Conservation (phyloP, 2,888 invertebrate genomes). For the Caenorhabditis wallacei region DNA sequence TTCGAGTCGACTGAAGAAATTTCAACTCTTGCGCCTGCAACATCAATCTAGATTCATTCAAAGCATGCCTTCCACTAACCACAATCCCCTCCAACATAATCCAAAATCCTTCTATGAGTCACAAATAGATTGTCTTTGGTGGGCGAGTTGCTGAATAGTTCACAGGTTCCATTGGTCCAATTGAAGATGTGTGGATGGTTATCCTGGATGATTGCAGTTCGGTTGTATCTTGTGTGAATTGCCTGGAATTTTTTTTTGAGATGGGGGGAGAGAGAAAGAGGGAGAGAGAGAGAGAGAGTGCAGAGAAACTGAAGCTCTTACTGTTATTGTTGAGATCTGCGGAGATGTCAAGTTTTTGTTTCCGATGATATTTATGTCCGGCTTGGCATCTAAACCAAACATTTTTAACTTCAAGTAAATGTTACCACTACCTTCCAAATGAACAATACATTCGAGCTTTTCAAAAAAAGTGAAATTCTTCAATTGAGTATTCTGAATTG, state of each 20-base stretch:
- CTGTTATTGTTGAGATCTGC: neutral
- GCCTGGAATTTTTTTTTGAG: no score
- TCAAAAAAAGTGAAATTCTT: neutral
- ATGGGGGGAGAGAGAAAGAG: no score
- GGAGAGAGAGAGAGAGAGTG: no score
- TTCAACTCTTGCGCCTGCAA: neutral
- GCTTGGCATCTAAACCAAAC: neutral
- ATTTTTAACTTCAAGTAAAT: neutral
- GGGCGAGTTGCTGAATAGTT: neutral
- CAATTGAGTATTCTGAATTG: neutral
- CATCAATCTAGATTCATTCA: neutral
- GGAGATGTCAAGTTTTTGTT: constrained; percentile 3
- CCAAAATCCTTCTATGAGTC: neutral
- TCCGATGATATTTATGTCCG: neutral
- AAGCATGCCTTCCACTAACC: neutral
- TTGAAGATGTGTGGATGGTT: constrained; percentile 14
- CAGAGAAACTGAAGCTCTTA: neutral
- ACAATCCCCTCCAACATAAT: constrained; percentile 22
- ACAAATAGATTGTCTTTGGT: no score
- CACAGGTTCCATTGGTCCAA: neutral
- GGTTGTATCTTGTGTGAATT: neutral
- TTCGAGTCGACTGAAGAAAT: no score
- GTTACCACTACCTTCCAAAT: neutral
- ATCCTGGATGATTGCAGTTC: neutral
- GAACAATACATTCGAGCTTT: neutral